Conservation (phyloP, 2,113 vertebrate species). For the Larimichthys crocea region DNA sequence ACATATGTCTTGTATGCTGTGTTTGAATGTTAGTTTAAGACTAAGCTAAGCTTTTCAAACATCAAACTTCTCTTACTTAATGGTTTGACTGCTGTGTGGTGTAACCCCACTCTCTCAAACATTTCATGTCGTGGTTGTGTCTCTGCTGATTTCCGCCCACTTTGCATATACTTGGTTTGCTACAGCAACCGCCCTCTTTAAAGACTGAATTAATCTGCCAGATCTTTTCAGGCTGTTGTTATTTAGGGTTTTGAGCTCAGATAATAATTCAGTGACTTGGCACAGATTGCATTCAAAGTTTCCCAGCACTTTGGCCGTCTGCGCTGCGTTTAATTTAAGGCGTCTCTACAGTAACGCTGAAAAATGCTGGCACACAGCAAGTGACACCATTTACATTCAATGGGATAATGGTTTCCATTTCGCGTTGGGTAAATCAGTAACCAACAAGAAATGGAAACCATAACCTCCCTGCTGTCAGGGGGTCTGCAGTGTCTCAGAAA, state of each 20-base stretch:
- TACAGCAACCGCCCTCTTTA: conserved; percentile 39
- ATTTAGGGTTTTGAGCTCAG: conserved; percentile 46
- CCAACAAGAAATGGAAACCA: conserved; percentile 36
- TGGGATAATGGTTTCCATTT: conserved; percentile 51
- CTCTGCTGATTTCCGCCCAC: conserved; percentile 29
- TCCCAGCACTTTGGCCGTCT: conserved; percentile 42
- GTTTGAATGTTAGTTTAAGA: no score
- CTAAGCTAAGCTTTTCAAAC: no score
- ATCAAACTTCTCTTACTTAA: no score
- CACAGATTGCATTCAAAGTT: conserved; percentile 22
- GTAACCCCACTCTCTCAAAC: background rate
- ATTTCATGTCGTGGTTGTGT: background rate
- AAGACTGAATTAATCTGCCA: conserved; percentile 48
- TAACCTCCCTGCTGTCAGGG: background rate
- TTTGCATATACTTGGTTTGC: conserved; percentile 56
- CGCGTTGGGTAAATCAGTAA: conserved; percentile 39
- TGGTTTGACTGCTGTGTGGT: background rate
- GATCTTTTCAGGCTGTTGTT: conserved; percentile 55
- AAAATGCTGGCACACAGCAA: conserved; percentile 33
- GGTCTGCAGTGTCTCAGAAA: background rate
- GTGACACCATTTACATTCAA: conserved; percentile 29
- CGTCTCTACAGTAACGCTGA: conserved; percentile 41
- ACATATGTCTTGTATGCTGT: no score
- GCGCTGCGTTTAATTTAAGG: conserved; percentile 28
- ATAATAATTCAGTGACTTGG: conserved; percentile 57